Evolutionary conservation across 1,140 invertebrate genomes (phyloP).

Genomic region (Hesperophylax magnus): DNA sequence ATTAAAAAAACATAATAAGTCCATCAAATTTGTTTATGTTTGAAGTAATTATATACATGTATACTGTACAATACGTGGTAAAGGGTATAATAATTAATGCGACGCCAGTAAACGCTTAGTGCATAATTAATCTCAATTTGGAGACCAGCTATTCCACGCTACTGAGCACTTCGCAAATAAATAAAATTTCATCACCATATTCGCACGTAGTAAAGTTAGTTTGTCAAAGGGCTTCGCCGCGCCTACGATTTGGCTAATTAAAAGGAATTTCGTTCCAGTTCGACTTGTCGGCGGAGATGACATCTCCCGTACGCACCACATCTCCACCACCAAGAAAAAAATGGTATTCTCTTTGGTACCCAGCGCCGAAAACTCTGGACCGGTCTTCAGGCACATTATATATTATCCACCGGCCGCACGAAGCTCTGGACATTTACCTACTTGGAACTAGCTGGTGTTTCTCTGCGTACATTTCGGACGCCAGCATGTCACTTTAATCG

Average conservation of each 20-base stretch:
- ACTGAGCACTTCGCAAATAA: slow-evolving; percentile 41
- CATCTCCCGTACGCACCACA: slow-evolving; percentile 54
- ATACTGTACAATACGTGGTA: neutral
- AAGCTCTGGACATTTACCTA: neutral
- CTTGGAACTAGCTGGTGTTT: slow-evolving; percentile 3
- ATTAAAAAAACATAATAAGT: no score
- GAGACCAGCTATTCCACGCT: neutral
- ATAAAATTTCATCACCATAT: slow-evolving; percentile 53
- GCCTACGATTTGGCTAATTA: slow-evolving; percentile 54
- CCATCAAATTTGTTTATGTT: neutral
- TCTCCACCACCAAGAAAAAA: slow-evolving; percentile 52
- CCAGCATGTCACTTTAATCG: slow-evolving; percentile 2
- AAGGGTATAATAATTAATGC: neutral
- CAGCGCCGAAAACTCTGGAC: neutral
- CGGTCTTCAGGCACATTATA: slow-evolving; percentile 2
- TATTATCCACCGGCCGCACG: neutral
- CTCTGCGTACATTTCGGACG: neutral
- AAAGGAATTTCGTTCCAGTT: slow-evolving; percentile 54
- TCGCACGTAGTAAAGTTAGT: slow-evolving; percentile 54
- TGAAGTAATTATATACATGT: neutral
- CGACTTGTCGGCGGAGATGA: slow-evolving; percentile 52
- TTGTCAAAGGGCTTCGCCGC: slow-evolving; percentile 32
- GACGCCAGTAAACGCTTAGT: neutral
- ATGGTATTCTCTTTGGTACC: slow-evolving; percentile 43
- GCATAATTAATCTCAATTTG: neutral